Conservation (phyloP, 1,140 invertebrate species). For the Ruditapes philippinarum region DNA sequence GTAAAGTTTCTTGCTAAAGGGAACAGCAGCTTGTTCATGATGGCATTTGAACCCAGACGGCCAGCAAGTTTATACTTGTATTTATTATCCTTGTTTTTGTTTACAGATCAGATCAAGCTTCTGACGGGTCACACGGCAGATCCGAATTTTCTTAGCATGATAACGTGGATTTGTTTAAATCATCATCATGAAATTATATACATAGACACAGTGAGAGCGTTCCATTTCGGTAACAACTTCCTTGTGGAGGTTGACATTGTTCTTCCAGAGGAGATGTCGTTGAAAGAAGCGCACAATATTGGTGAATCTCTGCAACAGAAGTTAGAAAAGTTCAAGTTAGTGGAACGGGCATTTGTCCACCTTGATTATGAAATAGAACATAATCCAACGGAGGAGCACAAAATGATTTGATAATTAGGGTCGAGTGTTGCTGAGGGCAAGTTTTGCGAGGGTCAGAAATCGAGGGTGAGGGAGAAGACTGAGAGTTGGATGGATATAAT, state of each 20-base stretch:
- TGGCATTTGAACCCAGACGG: too few relatives aligned
- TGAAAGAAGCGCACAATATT: constrained; percentile 87
- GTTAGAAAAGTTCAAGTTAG: constrained; percentile 86
- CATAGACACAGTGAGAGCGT: constrained; percentile 88
- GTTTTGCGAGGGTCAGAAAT: too few relatives aligned
- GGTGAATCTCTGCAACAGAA: constrained; percentile 87
- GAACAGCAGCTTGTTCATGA: too few relatives aligned
- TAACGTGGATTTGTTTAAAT: constrained; percentile 86
- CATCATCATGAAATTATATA: constrained; percentile 81
- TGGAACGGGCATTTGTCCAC: constrained; percentile 88
- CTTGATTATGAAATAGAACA: constrained; percentile 87
- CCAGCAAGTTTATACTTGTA: too few relatives aligned
- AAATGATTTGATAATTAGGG: constrained; percentile 80
- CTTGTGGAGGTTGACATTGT: constrained; percentile 87
- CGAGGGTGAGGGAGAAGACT: too few relatives aligned
- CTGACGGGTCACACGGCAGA: constrained; percentile 85
- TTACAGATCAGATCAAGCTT: constrained; percentile 84
- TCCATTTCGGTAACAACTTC: constrained; percentile 87
- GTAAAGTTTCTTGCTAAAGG: too few relatives aligned
- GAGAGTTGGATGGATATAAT: too few relatives aligned
- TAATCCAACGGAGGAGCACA: constrained; percentile 83
- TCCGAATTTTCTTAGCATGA: constrained; percentile 85
- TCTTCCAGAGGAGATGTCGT: constrained; percentile 85
- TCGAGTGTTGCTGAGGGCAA: too few relatives aligned
- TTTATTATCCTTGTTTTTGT: background rate